Evolutionary conservation across 2,888 invertebrate genomes (phyloP), one percentile per base, ranked within the genome.

Genomic region (Dryobota labecula): DNA sequence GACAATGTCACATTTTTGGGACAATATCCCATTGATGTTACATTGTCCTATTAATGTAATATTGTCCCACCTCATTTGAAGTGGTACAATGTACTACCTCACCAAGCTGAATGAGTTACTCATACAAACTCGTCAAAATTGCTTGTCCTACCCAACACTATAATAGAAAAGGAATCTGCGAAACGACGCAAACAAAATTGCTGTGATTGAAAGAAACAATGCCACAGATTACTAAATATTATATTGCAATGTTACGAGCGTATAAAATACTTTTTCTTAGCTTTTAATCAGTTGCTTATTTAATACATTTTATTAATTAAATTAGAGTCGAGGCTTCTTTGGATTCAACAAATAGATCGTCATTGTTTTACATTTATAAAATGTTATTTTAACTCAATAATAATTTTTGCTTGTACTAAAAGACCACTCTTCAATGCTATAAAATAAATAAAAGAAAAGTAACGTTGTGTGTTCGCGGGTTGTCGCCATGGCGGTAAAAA

Each of bases 111-210:
- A n/a, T n/a, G n/a, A n/a, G n/a, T n/a, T n/a, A n/a, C n/a, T n/a
- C n/a, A n/a, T n/a, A n/a, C n/a, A n/a, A n/a, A n/a, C n/a, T n/a
- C n/a, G n/a, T n/a, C n/a, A n/a, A n/a, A n/a, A n/a, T n/a, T n/a
- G n/a, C n/a, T n/a, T n/a, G n/a, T n/a, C n/a, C n/a, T n/a, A n/a
- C n/a, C n/a, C n/a, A n/a, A n/a, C n/a, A n/a, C n/a, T n/a, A n/a
- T n/a, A n/a, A n/a, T 82, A 84, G 73, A 85, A 87, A 86, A 82
- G 77, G 85, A 72, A 85, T 88, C 78, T 62, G 80, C 67, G 73
- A 83, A 84, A 83, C 79, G 83, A 87, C 84, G 84, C 87, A 83
- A 87, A 86, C 87, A 83, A 87, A 86, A 86, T 78, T 79, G 68
- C 72, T 72, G 72, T 69, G 79, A 63, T 62, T 78, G 78, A 82